Evolutionary conservation across 2,113 vertebrate species (phyloP), one percentile per base, ranked within the genome.

Genomic region (Myiagra hebetior): DNA sequence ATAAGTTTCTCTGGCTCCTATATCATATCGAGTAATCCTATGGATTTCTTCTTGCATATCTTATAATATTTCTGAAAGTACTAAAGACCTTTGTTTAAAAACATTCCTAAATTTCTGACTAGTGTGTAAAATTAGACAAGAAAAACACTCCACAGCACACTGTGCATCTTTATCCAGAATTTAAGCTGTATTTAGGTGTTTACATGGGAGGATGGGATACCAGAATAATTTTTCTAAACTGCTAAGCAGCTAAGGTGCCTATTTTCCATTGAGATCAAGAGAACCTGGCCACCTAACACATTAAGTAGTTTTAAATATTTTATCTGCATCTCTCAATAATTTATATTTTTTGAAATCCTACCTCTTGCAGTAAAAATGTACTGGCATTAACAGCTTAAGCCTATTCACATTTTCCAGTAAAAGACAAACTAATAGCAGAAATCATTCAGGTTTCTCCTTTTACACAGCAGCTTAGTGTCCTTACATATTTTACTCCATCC

Each of bases 291-390:
- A 94, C 60, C 83, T 95, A 95, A 81, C 91, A 74, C 79, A 84
- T 93, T 95, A 95, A 95, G 83, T 74, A 95, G 83, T 37, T 95
- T 92, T 97, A 95, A 97, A 97, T 97, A 95, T 96, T 97, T 95
- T 94, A 96, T 96, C 60, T 91, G 64, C 69, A 72, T 86, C 91
- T 94, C 73, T 96, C 93, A 94, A 96, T 96, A 92, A 95, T 96
- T 95, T 93, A 96, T 97, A 88, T 67, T 95, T 96, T 94, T 72
- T 82, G 89, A 94, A 95, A 96, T 95, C 56, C n/a, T 92, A 86
- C 56, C 85, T 90, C 80, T 92, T 94, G 69, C 85, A 46, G 68
- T 78, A 86, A 95, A 96, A 96, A 93, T 59, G 24, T 84, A 60
- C 60, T 72, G 53, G 28, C 86, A 94, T 86, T 93, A 95, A 88